These are phyloP conservation scores for Dione vanillae DNA, from an alignment of 2,888 invertebrate species.

Conservation along the genomic window DNA sequence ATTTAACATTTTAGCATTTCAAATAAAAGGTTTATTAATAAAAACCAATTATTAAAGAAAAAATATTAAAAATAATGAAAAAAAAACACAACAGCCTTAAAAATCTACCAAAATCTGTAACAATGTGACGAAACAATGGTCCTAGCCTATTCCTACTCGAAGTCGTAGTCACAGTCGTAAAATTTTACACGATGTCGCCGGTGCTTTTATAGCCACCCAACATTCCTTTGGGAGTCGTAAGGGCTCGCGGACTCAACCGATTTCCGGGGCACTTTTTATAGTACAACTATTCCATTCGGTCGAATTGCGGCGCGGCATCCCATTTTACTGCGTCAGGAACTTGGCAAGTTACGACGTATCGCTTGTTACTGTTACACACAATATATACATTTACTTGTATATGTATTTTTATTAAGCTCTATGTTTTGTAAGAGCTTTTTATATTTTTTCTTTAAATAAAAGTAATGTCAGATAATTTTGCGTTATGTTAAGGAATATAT, in stretches of 20 bases:
- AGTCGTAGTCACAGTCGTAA: neutral
- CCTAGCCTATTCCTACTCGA: neutral
- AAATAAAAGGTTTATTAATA: too few relatives aligned
- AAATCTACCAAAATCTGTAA: neutral
- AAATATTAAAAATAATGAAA: neutral
- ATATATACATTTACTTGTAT: too few relatives aligned
- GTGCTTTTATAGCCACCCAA: slow-evolving; percentile 34
- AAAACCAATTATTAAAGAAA: too few relatives aligned
- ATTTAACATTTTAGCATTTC: too few relatives aligned
- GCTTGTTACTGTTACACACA: neutral
- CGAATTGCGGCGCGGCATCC: slow-evolving; percentile 26
- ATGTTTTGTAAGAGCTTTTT: too few relatives aligned
- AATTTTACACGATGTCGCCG: slow-evolving; percentile 11
- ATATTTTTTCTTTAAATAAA: too few relatives aligned
- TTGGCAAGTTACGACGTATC: slow-evolving; percentile 16
- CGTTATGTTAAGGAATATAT: too few relatives aligned
- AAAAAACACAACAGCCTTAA: neutral
- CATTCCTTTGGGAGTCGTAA: slow-evolving; percentile 35
- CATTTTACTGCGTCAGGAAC: slow-evolving; percentile 26
- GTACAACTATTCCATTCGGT: slow-evolving; percentile 52
- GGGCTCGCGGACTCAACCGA: slow-evolving; percentile 32
- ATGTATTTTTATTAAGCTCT: too few relatives aligned
- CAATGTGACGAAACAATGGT: slow-evolving; percentile 6
- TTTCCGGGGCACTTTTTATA: slow-evolving; percentile 55
- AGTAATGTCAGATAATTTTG: too few relatives aligned